Base-by-base conservation (phyloP, 2,888 invertebrate species). In the Abscondita cerata region DNA sequence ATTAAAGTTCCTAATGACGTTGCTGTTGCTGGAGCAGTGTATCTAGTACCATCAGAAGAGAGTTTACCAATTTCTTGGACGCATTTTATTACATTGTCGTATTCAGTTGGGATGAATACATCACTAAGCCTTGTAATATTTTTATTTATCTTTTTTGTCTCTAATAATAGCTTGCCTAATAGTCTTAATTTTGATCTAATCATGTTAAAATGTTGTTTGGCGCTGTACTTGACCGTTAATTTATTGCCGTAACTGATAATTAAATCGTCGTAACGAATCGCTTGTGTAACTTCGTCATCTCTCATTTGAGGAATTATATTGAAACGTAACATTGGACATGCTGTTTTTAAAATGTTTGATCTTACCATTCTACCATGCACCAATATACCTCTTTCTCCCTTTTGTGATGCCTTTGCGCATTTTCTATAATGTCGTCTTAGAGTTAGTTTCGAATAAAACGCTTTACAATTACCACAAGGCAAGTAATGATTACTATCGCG, bases 11-110 rank as follows among this genome's bases (percentile, higher is more conserved):
- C 40, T 40, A 40, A 40, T 15, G 12, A 15, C 5, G 15, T 40
- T n/a, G n/a, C 40, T 15, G 40, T 40, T n/a, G 40, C 40, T 4
- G 40, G 40, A 40, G 40, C 40, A 13, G 12, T 40, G n/a, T 40
- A 40, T 40, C n/a, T 40, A 8, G 12, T 15, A 6, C 12, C 40
- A 40, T 15, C n/a, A 15, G 12, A 4, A 6, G 40, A 15, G 5
- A 40, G n/a, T 15, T 13, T 40, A 6, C 5, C 15, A 40, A 40
- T 13, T 13, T 40, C 15, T 40, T 40, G 40, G n/a, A 40, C n/a
- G n/a, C n/a, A n/a, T n/a, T n/a, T n/a, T n/a, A 13, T 6, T 40
- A 8, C 40, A 40, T 15, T 40, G n/a, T 15, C n/a, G n/a, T 15
- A 40, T 13, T 40, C 40, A 8, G 4, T 40, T 40, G 15, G 40